These are phyloP conservation scores for Pissodes strobi DNA, from an alignment of 1,140 invertebrate species.

Conservation along the genomic window DNA sequence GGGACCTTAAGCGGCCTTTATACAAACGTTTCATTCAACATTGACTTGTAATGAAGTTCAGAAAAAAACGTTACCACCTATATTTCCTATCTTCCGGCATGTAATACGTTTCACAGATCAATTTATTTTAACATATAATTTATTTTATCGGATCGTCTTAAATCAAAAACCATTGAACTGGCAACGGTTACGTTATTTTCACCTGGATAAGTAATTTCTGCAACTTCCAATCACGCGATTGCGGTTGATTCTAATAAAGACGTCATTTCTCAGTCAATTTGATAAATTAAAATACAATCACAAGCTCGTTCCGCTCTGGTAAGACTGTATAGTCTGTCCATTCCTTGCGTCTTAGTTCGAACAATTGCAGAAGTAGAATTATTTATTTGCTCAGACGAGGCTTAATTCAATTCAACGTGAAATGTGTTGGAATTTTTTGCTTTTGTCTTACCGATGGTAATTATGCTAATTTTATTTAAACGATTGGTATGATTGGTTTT, in stretches of 20 bases:
- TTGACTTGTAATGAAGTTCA: too few species aligned
- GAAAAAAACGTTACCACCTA: too few species aligned
- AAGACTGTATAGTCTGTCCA: not conserved
- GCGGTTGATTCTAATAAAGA: conserved; percentile 19
- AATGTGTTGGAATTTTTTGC: too few species aligned
- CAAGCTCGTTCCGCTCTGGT: conserved; percentile 15
- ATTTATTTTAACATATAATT: not conserved
- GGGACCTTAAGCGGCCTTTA: too few species aligned
- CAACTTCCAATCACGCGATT: conserved; percentile 13
- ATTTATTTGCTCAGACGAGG: not conserved
- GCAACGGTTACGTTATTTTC: conserved; percentile 20
- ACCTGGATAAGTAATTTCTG: conserved; percentile 23
- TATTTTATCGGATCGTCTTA: conserved; percentile 20
- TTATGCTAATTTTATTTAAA: too few species aligned
- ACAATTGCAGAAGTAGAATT: too few species aligned
- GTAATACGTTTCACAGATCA: too few species aligned
- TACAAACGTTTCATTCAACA: too few species aligned
- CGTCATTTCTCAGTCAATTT: conserved; percentile 27
- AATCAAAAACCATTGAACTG: conserved; percentile 15
- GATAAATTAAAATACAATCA: conserved; percentile 32
- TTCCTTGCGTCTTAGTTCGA: conserved; percentile 1
- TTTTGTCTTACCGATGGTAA: too few species aligned
- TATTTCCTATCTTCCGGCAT: too few species aligned
- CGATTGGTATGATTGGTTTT: too few species aligned
- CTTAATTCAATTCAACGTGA: not conserved